Conservation (phyloP, 1,140 invertebrate species). For the Lutraria rhynchaena region DNA sequence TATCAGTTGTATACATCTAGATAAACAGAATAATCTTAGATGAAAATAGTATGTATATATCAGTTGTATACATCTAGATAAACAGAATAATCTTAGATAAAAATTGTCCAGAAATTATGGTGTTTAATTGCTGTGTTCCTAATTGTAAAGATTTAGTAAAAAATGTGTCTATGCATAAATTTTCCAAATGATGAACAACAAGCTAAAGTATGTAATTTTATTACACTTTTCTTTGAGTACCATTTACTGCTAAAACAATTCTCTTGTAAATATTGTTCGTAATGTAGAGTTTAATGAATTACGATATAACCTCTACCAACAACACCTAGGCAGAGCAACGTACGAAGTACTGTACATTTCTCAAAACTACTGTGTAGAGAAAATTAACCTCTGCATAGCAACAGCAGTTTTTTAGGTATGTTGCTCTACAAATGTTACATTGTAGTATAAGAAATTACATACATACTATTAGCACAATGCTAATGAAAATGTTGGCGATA, state of each 20-base stretch:
- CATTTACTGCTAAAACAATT: background rate
- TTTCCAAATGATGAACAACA: background rate
- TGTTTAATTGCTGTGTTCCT: slow-evolving; percentile 14
- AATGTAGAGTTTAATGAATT: background rate
- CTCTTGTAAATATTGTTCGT: background rate
- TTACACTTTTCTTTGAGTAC: background rate
- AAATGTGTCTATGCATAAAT: slow-evolving; percentile 8
- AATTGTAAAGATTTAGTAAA: slow-evolving; percentile 2
- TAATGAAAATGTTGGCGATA: background rate
- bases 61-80: too few species aligned
- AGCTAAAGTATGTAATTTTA: background rate
- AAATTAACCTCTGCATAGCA: too few species aligned
- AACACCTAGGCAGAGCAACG: too few species aligned
- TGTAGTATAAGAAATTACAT: background rate
- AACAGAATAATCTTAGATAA: too few species aligned
- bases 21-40: too few species aligned
- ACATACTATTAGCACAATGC: background rate
- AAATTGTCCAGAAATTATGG: slow-evolving; percentile 10
- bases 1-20: too few species aligned
- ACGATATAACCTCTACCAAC: too few species aligned
- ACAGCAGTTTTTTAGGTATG: background rate
- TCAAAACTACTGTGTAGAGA: background rate
- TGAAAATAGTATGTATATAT: too few species aligned
- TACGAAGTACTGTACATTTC: background rate
- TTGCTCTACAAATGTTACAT: background rate